A percentile compares a stretch with the other conserved stretches of the same genome.
phyloP scores from a whole-genome alignment of 1,140 invertebrate genomes.

The Zaprionus capensis region DNA sequence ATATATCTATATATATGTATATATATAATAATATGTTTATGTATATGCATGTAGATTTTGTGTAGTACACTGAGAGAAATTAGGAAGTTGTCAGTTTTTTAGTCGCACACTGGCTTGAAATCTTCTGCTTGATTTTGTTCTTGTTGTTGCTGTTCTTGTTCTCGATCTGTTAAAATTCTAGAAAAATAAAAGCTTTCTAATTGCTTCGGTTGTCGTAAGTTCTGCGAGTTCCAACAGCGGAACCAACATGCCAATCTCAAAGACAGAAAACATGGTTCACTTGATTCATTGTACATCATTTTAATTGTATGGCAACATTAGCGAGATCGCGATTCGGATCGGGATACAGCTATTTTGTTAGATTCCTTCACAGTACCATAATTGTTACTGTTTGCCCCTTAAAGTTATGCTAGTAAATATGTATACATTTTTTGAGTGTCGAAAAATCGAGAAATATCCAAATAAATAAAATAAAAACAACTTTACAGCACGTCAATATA shows the following conservation, averaged over 20 bases:
- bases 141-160: slow-evolving; percentile 45
- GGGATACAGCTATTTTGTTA: background rate
- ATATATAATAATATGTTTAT: slow-evolving; percentile 31
- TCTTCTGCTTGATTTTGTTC: slow-evolving; percentile 23
- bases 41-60: slow-evolving; percentile 42
- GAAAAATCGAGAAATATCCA: background rate
- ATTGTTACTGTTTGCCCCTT: slow-evolving; percentile 32
- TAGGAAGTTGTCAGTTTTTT: slow-evolving; percentile 67
- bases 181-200: slow-evolving; percentile 81
- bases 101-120: slow-evolving; percentile 10
- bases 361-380: slow-evolving; percentile 12
- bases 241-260: slow-evolving; percentile 29
- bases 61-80: slow-evolving; percentile 74
- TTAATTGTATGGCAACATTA: slow-evolving; percentile 38
- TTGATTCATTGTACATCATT: slow-evolving; percentile 39
- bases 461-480: slow-evolving; percentile 44
- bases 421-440: slow-evolving; percentile 32
- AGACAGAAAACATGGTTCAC: slow-evolving; percentile 51
- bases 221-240: slow-evolving; percentile 30
- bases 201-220: slow-evolving; percentile 73
- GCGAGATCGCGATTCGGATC: slow-evolving; percentile 35
- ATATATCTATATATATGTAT: slow-evolving; percentile 32
- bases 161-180: slow-evolving; percentile 68
- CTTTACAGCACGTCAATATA: slow-evolving; percentile 61
- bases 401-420: slow-evolving; percentile 48